A percentile compares a stretch with the other conserved stretches of the same genome.
These are phyloP conservation scores for Pelodiscus sinensis DNA, from an alignment of 2,113 vertebrate species.

Conservation along the genomic window DNA sequence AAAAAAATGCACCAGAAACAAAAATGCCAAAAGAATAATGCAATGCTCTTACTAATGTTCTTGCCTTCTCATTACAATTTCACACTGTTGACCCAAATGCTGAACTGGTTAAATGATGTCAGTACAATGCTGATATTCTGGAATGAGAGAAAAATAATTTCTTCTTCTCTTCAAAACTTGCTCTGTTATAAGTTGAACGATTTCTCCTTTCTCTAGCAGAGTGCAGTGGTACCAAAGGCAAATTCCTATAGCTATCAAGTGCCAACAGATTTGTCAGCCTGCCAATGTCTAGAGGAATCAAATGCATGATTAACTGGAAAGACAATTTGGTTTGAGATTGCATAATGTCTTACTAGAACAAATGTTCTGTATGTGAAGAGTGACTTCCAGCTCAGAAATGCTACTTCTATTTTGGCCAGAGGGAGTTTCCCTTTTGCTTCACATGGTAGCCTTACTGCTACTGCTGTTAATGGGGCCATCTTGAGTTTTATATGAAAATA, in stretches of 20 bases:
- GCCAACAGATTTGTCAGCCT: slow-evolving; percentile 28
- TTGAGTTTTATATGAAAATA: not conserved
- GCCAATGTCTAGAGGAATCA: not conserved
- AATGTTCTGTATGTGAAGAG: not conserved
- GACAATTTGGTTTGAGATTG: not conserved
- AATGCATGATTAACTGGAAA: not conserved
- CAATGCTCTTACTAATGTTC: not conserved
- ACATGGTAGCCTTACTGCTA: not conserved
- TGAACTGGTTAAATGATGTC: not conserved
- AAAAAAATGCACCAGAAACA: slow-evolving; percentile 2
- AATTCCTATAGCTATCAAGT: slow-evolving; percentile 45
- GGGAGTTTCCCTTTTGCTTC: not conserved
- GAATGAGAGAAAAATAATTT: not conserved
- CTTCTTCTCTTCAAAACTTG: not conserved
- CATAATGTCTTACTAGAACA: slow-evolving; percentile 2
- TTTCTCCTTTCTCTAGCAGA: not conserved
- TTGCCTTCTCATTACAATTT: not conserved
- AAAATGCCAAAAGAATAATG: not conserved
- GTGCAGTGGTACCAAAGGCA: slow-evolving; percentile 51
- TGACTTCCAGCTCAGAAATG: not conserved
- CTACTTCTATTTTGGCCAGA: not conserved
- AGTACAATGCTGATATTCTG: slow-evolving; percentile 2
- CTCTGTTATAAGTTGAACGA: not conserved
- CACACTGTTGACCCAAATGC: slow-evolving; percentile 27
- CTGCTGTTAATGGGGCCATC: not conserved